A percentile compares a stretch with the other conserved stretches of the same genome.
Conservation (phyloP, 2,797 vertebrate genomes). For the Sebastiscus tertius region DNA sequence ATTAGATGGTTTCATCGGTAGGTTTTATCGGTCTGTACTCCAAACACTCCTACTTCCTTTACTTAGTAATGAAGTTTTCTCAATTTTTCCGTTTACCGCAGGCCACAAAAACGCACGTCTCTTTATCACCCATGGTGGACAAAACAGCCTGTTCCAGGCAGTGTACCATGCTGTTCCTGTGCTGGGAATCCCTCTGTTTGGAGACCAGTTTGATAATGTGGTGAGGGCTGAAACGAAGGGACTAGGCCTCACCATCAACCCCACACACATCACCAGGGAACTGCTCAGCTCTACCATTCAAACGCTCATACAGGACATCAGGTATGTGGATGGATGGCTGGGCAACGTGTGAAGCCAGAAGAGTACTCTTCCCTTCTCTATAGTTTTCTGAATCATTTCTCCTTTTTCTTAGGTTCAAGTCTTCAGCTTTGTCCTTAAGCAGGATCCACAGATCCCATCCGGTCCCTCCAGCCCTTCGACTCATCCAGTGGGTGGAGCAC, state of each 20-base stretch:
- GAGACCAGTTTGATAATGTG: slow-evolving; percentile 82
- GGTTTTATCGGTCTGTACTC: not conserved
- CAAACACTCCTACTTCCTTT: not conserved
- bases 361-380: not conserved
- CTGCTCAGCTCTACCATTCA: slow-evolving; percentile 68
- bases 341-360: not conserved
- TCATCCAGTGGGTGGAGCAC: slow-evolving; percentile 80
- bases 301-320: slow-evolving; percentile 69
- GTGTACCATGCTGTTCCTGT: slow-evolving; percentile 82
- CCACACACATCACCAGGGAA: slow-evolving; percentile 71
- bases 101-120: slow-evolving; percentile 76
- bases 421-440: slow-evolving; percentile 70
- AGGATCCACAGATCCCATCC: slow-evolving; percentile 77
- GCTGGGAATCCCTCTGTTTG: slow-evolving; percentile 80
- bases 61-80: not conserved
- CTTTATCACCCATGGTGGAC: slow-evolving; percentile 81
- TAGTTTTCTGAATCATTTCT: not conserved
- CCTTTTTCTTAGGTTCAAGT: slow-evolving; percentile 73
- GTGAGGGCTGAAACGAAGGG: slow-evolving; percentile 75
- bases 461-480: slow-evolving; percentile 61
- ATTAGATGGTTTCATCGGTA: not conserved
- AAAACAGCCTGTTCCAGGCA: slow-evolving; percentile 83
- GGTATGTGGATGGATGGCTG: slow-evolving; percentile 51
- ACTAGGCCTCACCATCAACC: slow-evolving; percentile 70
- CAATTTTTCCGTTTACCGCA: slow-evolving; percentile 17